Conservation (phyloP, 1,140 invertebrate species). For the Polypedilum vanderplanki region DNA sequence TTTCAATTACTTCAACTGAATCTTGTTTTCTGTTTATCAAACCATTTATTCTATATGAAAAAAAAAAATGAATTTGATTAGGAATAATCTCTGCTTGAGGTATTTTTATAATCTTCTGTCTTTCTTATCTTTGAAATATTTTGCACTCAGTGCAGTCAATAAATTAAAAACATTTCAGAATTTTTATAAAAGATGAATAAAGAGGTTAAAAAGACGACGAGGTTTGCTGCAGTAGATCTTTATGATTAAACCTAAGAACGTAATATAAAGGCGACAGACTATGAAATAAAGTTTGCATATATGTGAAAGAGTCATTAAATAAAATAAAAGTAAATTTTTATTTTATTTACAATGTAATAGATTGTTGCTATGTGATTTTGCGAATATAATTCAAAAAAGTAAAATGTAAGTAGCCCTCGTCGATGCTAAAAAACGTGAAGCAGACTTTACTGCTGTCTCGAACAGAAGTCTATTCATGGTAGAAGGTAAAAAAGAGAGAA, state of each 20-base stretch:
- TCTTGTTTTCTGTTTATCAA: no score
- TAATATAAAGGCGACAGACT: not conserved
- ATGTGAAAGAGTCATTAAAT: conserved; percentile 11
- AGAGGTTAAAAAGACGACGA: not conserved
- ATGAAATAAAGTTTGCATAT: not conserved
- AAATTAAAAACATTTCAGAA: not conserved
- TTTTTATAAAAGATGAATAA: not conserved
- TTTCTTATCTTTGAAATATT: no score
- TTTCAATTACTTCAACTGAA: no score
- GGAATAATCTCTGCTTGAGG: no score
- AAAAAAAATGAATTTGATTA: no score
- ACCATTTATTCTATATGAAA: no score
- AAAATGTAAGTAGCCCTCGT: not conserved
- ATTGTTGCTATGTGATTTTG: conserved; percentile 7
- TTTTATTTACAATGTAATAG: conserved; percentile 9
- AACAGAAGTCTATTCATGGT: not conserved
- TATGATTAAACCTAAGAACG: conserved; percentile 15
- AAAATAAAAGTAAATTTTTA: conserved; percentile 16
- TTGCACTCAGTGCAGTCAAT: not conserved
- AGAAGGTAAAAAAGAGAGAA: not conserved
- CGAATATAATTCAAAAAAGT: conserved; percentile 21
- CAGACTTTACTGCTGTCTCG: not conserved
- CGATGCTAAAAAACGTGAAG: not conserved
- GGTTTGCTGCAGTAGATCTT: not conserved
- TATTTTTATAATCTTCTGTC: no score